Evolutionary conservation across 64 coral and sea anemone species (phyloP), one percentile per base, ranked within the genome.

Genomic region (Montipora capricornis): DNA sequence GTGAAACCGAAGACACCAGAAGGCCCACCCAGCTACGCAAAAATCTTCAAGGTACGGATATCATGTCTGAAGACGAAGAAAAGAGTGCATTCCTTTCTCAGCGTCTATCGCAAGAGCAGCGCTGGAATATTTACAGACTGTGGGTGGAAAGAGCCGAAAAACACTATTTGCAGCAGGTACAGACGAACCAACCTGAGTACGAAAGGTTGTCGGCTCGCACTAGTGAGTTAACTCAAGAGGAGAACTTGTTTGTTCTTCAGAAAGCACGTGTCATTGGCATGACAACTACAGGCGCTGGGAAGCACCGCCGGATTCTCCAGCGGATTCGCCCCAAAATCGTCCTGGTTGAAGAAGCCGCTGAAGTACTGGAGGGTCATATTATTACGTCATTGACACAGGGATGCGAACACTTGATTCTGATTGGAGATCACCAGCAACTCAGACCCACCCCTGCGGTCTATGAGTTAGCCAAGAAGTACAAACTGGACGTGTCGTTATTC

Each of bases 401-500:
- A 68, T 93, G 91, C 50, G 73, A 93, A 83, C 91, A 93, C n/a
- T 93, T 93, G 91, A 93, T 93, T 87, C 44, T 93, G n/a, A 93
- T 93, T 80, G 91, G 83, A 3, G 91, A 93, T 73, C 91, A 93
- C 46, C 73, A 93, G 83, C 91, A 93, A 68, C 83, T 93, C 5
- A 61, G 91, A 20, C 91, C 91, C 5, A 87, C 10, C 14, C 81
- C 91, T 1, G 62, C 58, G n/a, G 91, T 93, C 58, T 87, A 87
- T 53, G 76, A 92, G 20, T 46, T 92, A 14, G 91, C 91, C 51
- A 86, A 68, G 24, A 77, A 86, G 51, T 92, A 77, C 75, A 80
- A 93, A 1, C 45, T 93, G 19, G 91, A 93, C 6, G 83, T 93
- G 57, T 93, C 91, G 3, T n/a, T 93, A 8, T 93, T 93, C 64